Evolutionary conservation across 2,113 vertebrate genomes (phyloP), one percentile per base, ranked within the genome.

Genomic region (Prinia subflava): DNA sequence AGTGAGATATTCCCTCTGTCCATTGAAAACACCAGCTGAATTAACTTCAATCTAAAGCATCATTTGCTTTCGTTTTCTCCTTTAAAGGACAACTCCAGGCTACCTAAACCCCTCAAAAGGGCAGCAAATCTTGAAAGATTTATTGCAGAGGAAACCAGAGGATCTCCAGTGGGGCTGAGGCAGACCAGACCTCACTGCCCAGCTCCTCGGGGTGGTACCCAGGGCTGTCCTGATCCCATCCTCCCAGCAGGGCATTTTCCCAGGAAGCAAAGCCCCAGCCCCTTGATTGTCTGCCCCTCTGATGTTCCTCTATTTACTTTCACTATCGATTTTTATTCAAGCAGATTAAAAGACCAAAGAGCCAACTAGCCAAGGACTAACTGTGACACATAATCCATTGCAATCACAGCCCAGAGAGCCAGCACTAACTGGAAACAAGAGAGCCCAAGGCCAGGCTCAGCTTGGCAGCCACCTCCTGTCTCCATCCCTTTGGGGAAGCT

Each of bases 271-370:
- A 85, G 39, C 53, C 31, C 33, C 62, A 85, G 47, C 37, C 46
- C 73, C 71, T 57, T 0, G 0, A 37, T 21, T 13, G 20, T 37
- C 80, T 49, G 56, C 71, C 30, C 50, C 68, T 67, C 59, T 47
- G 33, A 12, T 5, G 0, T 46, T 73, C 63, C 63, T 83, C 68
- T 63, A 7, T 93, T 92, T 77, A 74, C 83, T 81, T 63, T 25
- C 55, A 8, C 35, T 28, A 94, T 92, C 25, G 83, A 92, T 92
- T 93, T 81, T 67, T 42, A 83, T 77, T 95, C 68, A 68, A 83
- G 68, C 35, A 63, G 88, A 88, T 93, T 94, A 83, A 92, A 95
- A 93, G 62, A 90, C 37, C 88, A 44, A 89, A 83, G 56, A 90
- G 64, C 47, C 83, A 91, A 89, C 74, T 57, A 95, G 87, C 83